Evolutionary conservation across 2,113 vertebrate species (phyloP), one percentile per base, ranked within the genome.

Genomic region (Acrocephalus kingi): DNA sequence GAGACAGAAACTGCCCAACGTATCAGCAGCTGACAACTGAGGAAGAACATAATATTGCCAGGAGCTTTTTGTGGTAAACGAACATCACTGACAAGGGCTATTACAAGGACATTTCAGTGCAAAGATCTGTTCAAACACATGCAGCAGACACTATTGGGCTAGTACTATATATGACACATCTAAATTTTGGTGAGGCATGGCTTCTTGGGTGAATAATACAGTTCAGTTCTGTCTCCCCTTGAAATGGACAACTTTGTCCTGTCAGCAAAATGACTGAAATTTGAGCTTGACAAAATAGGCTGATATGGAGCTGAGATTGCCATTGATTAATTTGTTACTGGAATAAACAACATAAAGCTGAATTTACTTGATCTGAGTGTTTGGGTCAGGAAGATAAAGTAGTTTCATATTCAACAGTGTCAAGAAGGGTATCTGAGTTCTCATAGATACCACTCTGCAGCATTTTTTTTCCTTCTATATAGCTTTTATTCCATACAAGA

Each of bases 251-350:
- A 52, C n/a, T 88, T 79, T 73, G 83, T 80, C 61, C 73, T 75
- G 64, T 68, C 77, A 90, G 63, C 9, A 1, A 76, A 90, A 69
- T 54, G 61, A 73, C n/a, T 78, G 56, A 96, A 92, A 87, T 64
- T 46, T 93, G 73, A 87, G 27, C 24, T 83, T 94, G 85, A 56
- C 52, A 83, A 54, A 89, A 83, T 69, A 84, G 95, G 24, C 18
- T 89, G 35, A 21, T 94, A 64, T 4, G 93, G 30, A 80, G 46
- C 73, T 52, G 85, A 93, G 61, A 96, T 91, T 96, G 84, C 49
- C 63, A 83, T 84, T 90, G 89, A 89, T 89, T 95, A 94, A 95
- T 94, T 94, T 92, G 43, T 71, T 95, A 77, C 49, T 89, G 46
- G 75, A 84, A 85, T 88, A 58, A 94, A 91, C 41, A 68, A 72